A percentile compares a stretch with the other conserved stretches of the same genome.
Conservation (phyloP, 1,140 invertebrate genomes). For the Aphidius gifuensis region DNA sequence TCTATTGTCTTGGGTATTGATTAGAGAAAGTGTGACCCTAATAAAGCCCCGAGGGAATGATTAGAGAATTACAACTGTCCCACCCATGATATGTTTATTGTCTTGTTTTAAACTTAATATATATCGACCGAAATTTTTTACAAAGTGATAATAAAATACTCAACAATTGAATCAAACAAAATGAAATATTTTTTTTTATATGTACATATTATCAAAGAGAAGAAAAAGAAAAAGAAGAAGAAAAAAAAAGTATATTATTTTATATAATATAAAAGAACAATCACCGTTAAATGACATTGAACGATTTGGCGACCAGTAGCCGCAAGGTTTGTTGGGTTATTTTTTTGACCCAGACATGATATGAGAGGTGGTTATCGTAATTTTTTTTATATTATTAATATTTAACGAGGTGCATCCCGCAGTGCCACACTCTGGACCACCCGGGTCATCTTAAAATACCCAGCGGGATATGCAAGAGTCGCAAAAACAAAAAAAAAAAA, state of each 20-base stretch:
- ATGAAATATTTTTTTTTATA: too few species aligned
- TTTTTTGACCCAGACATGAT: not conserved
- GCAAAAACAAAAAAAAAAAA: not conserved
- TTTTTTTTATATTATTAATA: not conserved
- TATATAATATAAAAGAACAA: not conserved
- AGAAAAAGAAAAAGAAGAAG: constrained; percentile 2
- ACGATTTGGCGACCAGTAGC: constrained; percentile 5
- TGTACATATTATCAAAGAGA: too few species aligned
- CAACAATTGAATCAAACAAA: too few species aligned
- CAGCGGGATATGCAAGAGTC: not conserved
- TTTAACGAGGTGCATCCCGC: constrained; percentile 10
- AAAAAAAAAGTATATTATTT: constrained; percentile 14
- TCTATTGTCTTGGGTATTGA: constrained; percentile 22
- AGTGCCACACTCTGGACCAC: constrained; percentile 5
- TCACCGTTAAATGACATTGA: not conserved
- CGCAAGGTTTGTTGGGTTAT: not conserved
- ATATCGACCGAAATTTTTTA: too few species aligned
- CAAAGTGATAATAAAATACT: too few species aligned
- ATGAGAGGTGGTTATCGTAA: constrained; percentile 2
- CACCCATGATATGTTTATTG: too few species aligned
- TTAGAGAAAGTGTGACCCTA: constrained; percentile 29
- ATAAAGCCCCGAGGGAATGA: constrained; percentile 6
- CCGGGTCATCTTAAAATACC: not conserved
- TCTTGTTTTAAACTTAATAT: too few species aligned
- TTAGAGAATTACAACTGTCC: not conserved